A percentile compares a stretch with the other conserved stretches of the same genome.
Conservation (phyloP, 1,140 invertebrate genomes). For the Zaprionus tsacasi region DNA sequence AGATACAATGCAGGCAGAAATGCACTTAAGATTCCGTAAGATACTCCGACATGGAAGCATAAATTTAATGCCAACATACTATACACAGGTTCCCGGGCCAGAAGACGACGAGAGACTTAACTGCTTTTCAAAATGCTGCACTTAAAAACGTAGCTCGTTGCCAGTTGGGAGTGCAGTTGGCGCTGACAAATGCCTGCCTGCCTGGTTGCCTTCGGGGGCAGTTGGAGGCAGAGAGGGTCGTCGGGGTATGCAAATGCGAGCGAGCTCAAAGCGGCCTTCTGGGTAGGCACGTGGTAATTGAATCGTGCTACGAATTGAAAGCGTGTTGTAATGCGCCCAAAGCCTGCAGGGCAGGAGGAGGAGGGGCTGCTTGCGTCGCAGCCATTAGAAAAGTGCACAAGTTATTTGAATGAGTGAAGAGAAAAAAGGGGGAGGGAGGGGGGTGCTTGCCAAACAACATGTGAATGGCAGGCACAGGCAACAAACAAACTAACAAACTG, state of each 20-base stretch:
- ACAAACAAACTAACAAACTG: constrained; percentile 40
- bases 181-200: constrained; percentile 36
- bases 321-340: constrained; percentile 69
- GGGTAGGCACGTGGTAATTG: constrained; percentile 74
- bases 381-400: constrained; percentile 76
- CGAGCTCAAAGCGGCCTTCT: constrained; percentile 48
- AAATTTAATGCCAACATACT: constrained; percentile 14
- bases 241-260: constrained; percentile 67
- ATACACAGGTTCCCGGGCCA: constrained; percentile 9
- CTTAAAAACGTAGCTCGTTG: constrained; percentile 48
- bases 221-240: too few relatives aligned
- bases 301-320: constrained; percentile 77
- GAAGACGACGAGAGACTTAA: constrained; percentile 4
- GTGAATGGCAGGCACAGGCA: constrained; percentile 77
- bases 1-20: not conserved
- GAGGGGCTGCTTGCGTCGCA: constrained; percentile 3
- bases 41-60: constrained; percentile 2
- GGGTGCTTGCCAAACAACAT: constrained; percentile 64
- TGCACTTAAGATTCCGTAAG: constrained; percentile 8
- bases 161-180: constrained; percentile 45
- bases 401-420: constrained; percentile 22
- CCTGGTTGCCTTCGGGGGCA: too few relatives aligned
- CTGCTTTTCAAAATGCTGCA: constrained; percentile 30
- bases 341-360: not conserved
- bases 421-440: not conserved